Evolutionary conservation across 2,113 vertebrate species (phyloP).

Genomic region (Isichthys henryi): DNA sequence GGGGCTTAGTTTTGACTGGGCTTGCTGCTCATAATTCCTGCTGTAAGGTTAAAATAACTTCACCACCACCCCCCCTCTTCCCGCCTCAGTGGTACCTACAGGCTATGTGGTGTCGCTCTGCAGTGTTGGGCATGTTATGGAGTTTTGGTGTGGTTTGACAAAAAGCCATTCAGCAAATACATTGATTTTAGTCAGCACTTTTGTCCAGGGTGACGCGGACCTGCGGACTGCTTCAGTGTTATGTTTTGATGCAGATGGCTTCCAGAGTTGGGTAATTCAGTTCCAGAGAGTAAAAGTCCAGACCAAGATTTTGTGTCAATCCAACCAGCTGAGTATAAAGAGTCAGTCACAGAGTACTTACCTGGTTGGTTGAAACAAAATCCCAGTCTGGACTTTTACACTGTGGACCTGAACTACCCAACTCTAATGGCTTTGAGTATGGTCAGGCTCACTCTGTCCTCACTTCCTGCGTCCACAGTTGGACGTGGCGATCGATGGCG

Average conservation of each 20-base stretch:
- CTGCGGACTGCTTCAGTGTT: background rate
- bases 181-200: background rate
- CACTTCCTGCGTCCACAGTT: constrained; percentile 57
- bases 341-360: too few species aligned
- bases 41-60: too few species aligned
- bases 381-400: too few species aligned
- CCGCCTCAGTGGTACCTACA: background rate
- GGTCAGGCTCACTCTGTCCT: background rate
- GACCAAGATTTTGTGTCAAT: too few species aligned
- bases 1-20: background rate
- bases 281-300: too few species aligned
- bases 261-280: too few species aligned
- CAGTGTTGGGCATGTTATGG: background rate
- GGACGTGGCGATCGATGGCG: constrained; percentile 92
- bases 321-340: too few species aligned
- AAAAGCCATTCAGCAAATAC: background rate
- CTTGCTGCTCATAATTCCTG: too few species aligned
- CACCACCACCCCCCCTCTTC: background rate
- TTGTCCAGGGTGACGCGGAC: background rate
- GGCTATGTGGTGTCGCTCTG: background rate
- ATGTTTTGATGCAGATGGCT: background rate
- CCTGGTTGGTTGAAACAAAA: too few species aligned
- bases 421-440: background rate
- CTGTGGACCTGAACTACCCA: too few species aligned
- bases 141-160: background rate